Base-by-base conservation (phyloP, 2,797 vertebrate genomes). In the Hozukius guyotensis region DNA sequence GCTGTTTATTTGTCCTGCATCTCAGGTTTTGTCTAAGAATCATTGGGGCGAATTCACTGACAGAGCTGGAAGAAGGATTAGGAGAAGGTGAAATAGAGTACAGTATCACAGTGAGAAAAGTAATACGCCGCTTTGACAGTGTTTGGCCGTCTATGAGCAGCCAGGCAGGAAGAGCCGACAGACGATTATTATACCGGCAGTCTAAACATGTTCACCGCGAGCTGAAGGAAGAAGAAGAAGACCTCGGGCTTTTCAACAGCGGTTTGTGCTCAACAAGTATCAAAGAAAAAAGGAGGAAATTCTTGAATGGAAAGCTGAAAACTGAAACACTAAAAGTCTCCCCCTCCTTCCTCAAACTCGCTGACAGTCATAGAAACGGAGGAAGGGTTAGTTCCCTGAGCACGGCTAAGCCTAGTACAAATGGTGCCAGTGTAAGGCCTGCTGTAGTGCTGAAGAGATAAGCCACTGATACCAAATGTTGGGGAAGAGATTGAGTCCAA, bases 401-500 rank as follows among this genome's bases (percentile, higher is more conserved):
- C 93, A 92, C 88, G 89, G 89, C 93, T 93, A 94, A 95, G 93
- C 93, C 93, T 85, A 84, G 88, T 91, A 94, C 94, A 94, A 94
- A 93, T 94, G 92, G 93, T 94, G 94, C 94, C 94, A 95, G 93
- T 95, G 93, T 94, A 93, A 92, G 93, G 92, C 92, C 93, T 93
- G 94, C 93, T 94, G 93, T 93, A 94, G 92, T 87, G 88, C 94
- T 93, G 93, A 93, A 88, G 92, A 93, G 92, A 93, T 95, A 94
- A 94, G 93, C 93, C 93, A 89, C 89, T 82, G 88, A 92, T 90
- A 93, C 91, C 93, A 93, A 94, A 94, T 93, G 93, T 84, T 91
- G 93, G 87, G 85, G 79, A 86, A 59, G 81, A 90, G 75, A 88
- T 59, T 8, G 63, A 57, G 82, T 91, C 92, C 93, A 94, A 93